These are phyloP conservation scores for Mus spicilegus DNA, from an alignment of 2,113 vertebrate species.

Conservation along the genomic window DNA sequence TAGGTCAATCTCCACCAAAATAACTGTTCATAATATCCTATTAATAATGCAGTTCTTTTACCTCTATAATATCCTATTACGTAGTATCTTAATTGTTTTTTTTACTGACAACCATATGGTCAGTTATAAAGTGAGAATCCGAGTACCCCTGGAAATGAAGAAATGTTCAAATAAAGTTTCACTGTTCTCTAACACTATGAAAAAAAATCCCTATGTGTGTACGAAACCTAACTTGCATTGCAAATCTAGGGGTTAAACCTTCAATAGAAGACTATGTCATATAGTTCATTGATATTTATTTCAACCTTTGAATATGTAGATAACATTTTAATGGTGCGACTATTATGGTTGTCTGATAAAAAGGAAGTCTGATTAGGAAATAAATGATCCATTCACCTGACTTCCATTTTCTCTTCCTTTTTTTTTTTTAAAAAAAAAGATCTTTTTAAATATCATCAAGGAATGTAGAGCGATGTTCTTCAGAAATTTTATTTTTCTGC, in stretches of 20 bases:
- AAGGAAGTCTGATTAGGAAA: not conserved
- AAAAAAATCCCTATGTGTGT: not conserved
- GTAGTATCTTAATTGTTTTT: conserved; percentile 33
- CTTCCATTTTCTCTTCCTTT: not conserved
- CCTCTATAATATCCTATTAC: not conserved
- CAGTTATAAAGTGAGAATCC: not conserved
- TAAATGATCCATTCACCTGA: not conserved
- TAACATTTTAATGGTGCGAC: not conserved
- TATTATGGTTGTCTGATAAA: not conserved
- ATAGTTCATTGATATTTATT: not conserved
- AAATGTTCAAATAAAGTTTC: conserved; percentile 1
- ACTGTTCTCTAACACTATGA: not conserved
- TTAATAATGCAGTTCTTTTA: conserved; percentile 39
- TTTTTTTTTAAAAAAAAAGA: not conserved
- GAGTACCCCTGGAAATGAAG: not conserved
- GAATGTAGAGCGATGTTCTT: not conserved
- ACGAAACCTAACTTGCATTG: not conserved
- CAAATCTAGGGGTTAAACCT: not conserved
- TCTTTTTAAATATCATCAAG: not conserved
- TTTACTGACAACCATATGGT: conserved; percentile 32
- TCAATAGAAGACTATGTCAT: not conserved
- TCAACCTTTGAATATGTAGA: not conserved
- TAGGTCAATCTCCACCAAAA: not conserved
- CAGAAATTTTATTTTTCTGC: not conserved
- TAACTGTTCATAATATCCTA: conserved; percentile 19